Evolutionary conservation across 2,113 vertebrate genomes (phyloP), one percentile per base, ranked within the genome.

Genomic region (Clarias batrachus): DNA sequence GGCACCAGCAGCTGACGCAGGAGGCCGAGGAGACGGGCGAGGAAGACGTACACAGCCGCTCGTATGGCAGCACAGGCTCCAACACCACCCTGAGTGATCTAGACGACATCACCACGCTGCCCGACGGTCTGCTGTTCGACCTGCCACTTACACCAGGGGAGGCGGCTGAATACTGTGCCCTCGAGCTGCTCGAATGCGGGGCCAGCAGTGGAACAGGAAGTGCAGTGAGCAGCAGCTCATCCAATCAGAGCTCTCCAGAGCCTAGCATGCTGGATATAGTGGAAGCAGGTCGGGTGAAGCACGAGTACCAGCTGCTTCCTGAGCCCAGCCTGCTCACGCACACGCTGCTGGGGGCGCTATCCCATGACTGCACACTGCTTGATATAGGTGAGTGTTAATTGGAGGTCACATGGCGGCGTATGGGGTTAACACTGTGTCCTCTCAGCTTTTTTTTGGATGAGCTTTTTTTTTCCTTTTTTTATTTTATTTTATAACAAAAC

Each of bases 251-350:
- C 92, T 93, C 89, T 93, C 94, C 95, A 96, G 97, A 97, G 82
- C 94, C 91, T 25, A 93, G 96, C 52, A 93, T 95, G 23, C 95
- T 97, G 93, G 96, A 96, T 37, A 94, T 96, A 82, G 92, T 96
- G 0, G 68, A 96, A 95, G 89, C 81, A 62, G 86, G 74, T 12
- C 77, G 77, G 14, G 76, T 96, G 90, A 97, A 96, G 85, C 96
- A 96, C 59, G 97, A 97, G 85, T 97, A 97, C 12, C 95, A 97
- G 93, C 93, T 97, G 80, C 92, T 97, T 90, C 94, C 96, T 66
- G 96, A 96, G 85, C 96, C 96, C 1, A 93, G 93, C 23, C 94
- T 96, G 88, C 93, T 96, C 37, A 88, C 95, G 85, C 25, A 93
- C 81, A 16, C 92, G 6, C 94, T 96, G 74, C 86, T 95, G 81